Evolutionary conservation across 2,888 invertebrate species (phyloP).

Genomic region (Lycocerus yunnanus): DNA sequence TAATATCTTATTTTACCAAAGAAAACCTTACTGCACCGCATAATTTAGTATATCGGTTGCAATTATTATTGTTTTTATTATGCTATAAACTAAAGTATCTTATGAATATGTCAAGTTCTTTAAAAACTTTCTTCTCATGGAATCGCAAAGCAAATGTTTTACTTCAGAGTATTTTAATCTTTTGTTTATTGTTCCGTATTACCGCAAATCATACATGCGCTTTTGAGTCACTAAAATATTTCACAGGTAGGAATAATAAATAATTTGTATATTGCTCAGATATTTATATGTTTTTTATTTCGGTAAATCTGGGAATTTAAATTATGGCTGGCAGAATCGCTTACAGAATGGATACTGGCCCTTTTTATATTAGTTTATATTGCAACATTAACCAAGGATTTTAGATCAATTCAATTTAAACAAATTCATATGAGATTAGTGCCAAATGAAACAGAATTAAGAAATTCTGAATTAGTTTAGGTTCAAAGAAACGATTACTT

Average conservation of each 20-base stretch:
- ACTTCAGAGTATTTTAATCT: neutral
- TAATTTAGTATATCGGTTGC: neutral
- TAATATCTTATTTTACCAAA: neutral
- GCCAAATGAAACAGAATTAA: no score
- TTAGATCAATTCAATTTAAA: constrained; percentile 24
- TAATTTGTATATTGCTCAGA: no score
- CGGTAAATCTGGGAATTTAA: constrained; percentile 23
- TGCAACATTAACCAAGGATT: constrained; percentile 25
- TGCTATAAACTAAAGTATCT: constrained; percentile 7
- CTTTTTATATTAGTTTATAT: constrained; percentile 24
- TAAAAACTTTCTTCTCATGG: neutral
- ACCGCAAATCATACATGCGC: neutral
- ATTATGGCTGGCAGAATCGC: constrained; percentile 21
- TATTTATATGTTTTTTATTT: neutral
- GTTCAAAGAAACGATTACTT: no score
- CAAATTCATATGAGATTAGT: neutral
- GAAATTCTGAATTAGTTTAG: no score
- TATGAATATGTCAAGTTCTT: neutral
- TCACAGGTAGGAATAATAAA: constrained; percentile 8
- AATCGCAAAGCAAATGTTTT: neutral
- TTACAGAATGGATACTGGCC: constrained; percentile 31
- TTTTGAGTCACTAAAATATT: neutral
- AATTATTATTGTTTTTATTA: neutral
- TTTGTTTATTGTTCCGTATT: constrained; percentile 1
- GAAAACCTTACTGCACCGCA: neutral